Conservation (phyloP, 2,797 vertebrate species). For the Apogon talboti region DNA sequence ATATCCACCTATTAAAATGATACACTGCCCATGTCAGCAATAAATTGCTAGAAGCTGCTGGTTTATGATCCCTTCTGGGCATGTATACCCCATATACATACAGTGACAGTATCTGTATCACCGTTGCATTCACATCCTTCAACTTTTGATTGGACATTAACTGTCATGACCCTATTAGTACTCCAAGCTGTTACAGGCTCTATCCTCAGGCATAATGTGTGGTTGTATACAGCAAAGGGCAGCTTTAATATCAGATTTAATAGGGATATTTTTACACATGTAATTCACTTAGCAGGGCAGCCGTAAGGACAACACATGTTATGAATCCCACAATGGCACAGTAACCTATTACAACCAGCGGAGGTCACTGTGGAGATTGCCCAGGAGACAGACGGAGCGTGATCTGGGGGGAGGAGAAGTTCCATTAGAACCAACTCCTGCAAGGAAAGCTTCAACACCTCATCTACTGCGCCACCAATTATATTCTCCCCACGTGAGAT, state of each 20-base stretch:
- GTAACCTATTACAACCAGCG: conserved; percentile 74
- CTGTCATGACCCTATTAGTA: neutral
- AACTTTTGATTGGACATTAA: conserved; percentile 28
- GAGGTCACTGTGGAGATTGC: conserved; percentile 81
- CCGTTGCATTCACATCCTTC: conserved; percentile 2
- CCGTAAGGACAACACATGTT: conserved; percentile 31
- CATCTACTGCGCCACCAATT: conserved; percentile 22
- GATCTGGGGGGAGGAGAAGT: conserved; percentile 14
- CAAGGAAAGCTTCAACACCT: conserved; percentile 14
- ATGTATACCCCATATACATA: neutral
- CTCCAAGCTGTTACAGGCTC: neutral
- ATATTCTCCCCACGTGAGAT: conserved; percentile 17
- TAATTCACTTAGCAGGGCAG: conserved; percentile 17
- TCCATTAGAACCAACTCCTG: neutral
- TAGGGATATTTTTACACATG: conserved; percentile 4
- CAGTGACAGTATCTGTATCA: conserved; percentile 10
- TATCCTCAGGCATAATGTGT: neutral
- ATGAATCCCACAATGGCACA: conserved; percentile 45
- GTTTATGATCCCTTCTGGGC: conserved; percentile 55
- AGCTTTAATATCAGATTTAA: conserved; percentile 9
- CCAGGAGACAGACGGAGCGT: conserved; percentile 49
- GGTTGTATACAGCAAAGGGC: neutral
- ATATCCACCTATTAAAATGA: conserved; percentile 59
- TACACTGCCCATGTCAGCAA: conserved; percentile 33
- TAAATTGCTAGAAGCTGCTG: conserved; percentile 50